phyloP scores from a whole-genome alignment of 2,797 vertebrate genomes.

The Otolemur crassicaudatus region DNA sequence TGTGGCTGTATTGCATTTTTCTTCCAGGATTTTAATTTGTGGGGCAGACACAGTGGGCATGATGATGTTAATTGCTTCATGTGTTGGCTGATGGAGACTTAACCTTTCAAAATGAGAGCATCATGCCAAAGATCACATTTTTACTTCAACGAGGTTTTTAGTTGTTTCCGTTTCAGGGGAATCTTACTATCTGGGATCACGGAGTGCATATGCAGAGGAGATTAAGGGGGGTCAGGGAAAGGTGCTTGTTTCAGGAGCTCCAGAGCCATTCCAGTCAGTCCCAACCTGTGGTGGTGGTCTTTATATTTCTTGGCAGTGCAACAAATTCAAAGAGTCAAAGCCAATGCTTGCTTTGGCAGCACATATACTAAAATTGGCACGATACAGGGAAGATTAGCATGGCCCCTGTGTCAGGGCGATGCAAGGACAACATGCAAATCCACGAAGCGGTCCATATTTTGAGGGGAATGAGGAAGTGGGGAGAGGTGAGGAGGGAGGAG shows the following conservation, averaged over 20 bases:
- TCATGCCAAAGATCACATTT: neutral
- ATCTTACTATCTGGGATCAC: neutral
- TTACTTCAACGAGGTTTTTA: neutral
- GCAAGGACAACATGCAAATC: neutral
- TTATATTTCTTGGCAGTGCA: neutral
- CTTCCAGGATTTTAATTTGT: slow-evolving; percentile 56
- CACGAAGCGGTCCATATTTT: too few species aligned
- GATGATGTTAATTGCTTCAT: slow-evolving; percentile 26
- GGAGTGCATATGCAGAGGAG: neutral
- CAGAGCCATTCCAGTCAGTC: too few species aligned
- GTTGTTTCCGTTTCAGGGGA: neutral
- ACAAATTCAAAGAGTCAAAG: neutral
- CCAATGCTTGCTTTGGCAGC: too few species aligned
- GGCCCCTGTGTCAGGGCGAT: too few species aligned
- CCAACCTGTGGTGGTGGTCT: too few species aligned
- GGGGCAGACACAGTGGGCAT: neutral
- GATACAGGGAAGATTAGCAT: neutral
- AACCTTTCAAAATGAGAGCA: slow-evolving; percentile 29
- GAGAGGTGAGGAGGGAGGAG: too few species aligned
- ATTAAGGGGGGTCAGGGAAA: neutral
- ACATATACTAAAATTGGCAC: neutral
- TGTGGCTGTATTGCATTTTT: slow-evolving; percentile 15
- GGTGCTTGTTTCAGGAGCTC: neutral
- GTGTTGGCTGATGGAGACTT: neutral
- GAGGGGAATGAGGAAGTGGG: too few species aligned